These are phyloP conservation scores for Pollachius pollachius DNA, from an alignment of 2,113 vertebrate species.

Conservation along the genomic window DNA sequence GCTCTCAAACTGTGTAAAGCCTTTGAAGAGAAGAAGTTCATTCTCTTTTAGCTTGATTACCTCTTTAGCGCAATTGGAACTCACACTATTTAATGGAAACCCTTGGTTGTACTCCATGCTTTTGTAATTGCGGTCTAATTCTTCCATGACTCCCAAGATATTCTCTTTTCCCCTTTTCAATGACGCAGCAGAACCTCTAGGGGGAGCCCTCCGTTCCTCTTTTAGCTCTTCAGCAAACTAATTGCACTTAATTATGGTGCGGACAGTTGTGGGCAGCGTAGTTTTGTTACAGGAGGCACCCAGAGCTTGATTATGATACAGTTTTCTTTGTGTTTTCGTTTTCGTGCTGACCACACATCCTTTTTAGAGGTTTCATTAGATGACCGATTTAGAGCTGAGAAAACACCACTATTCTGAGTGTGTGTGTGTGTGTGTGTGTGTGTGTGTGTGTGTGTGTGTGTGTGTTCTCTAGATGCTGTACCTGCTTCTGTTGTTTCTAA, in stretches of 20 bases:
- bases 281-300: slow-evolving; percentile 13
- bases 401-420: not conserved
- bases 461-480: not conserved
- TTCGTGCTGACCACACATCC: not conserved
- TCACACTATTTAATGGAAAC: slow-evolving; percentile 25
- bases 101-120: slow-evolving; percentile 31
- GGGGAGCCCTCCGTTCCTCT: slow-evolving; percentile 73
- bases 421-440: slow-evolving; percentile 13
- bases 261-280: slow-evolving; percentile 30
- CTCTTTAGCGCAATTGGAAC: slow-evolving; percentile 43
- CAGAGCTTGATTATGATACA: slow-evolving; percentile 19
- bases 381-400: too few relatives aligned
- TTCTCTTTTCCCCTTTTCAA: slow-evolving; percentile 25
- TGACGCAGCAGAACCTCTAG: slow-evolving; percentile 68
- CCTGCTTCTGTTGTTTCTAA: not conserved
- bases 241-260: slow-evolving; percentile 70
- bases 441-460: slow-evolving; percentile 18
- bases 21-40: slow-evolving; percentile 41
- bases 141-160: slow-evolving; percentile 31
- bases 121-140: slow-evolving; percentile 44
- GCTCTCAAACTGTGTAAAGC: slow-evolving; percentile 40
- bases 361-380: too few relatives aligned
- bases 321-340: slow-evolving; percentile 17
- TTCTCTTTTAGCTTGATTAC: slow-evolving; percentile 50
- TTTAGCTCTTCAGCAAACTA: slow-evolving; percentile 54